Conservation (phyloP, 2,797 vertebrate genomes). For the Threskiornis aethiopicus region DNA sequence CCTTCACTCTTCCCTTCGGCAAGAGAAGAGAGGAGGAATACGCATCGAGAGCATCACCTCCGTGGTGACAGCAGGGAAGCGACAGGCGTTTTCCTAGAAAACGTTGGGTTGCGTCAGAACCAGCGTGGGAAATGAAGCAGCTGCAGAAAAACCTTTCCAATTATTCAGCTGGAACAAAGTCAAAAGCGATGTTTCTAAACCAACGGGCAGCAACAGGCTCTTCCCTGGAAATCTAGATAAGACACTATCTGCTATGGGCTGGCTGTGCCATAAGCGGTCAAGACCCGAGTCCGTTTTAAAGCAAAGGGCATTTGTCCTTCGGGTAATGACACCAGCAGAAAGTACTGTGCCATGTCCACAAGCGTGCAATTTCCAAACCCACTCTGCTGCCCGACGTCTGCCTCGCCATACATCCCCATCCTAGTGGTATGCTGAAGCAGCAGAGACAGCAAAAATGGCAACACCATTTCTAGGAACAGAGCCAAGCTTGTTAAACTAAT, state of each 20-base stretch:
- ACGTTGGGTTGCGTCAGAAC: not conserved
- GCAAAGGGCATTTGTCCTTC: not conserved
- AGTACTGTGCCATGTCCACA: not conserved
- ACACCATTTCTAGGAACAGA: conserved; percentile 42
- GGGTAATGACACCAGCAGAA: not conserved
- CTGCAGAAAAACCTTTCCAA: not conserved
- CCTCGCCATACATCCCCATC: not conserved
- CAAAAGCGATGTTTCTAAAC: not conserved
- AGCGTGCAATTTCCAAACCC: not conserved
- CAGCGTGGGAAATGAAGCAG: not conserved
- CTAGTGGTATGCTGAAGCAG: conserved; percentile 16
- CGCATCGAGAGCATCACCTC: not conserved
- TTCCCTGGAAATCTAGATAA: not conserved
- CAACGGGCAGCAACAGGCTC: not conserved
- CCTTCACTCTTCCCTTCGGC: not conserved
- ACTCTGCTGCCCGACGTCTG: not conserved
- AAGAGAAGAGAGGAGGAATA: not conserved
- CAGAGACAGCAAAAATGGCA: not conserved
- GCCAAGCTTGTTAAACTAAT: conserved; percentile 53
- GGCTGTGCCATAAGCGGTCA: not conserved
- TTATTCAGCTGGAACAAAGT: not conserved
- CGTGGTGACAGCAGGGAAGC: not conserved
- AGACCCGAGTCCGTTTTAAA: not conserved
- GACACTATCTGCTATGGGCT: not conserved
- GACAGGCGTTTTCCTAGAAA: not conserved